Evolutionary conservation across 2,888 invertebrate species (phyloP), one percentile per base, ranked within the genome.

Genomic region (Epinotia demarniana): DNA sequence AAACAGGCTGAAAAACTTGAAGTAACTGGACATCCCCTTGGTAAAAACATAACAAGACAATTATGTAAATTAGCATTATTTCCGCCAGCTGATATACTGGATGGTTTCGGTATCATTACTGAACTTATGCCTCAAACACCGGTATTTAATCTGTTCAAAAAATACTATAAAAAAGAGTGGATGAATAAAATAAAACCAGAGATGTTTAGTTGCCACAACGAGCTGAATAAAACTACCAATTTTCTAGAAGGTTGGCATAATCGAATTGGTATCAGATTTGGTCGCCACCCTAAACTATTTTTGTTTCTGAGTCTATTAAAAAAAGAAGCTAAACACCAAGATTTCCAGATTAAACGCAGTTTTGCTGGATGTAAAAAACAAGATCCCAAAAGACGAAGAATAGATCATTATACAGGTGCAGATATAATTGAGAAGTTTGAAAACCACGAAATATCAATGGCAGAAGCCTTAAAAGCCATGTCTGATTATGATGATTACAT

Each of bases 201-300:
- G 33, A 12, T 55, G 11, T 67, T 67, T 55, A 55, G 66, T 55
- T 55, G 66, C n/a, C 12, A 67, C 27, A 67, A 67, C 9, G 53
- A 67, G 12, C 16, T n/a, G 18, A 67, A 67, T 55, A 67, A 55
- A 67, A 67, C 66, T 9, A 67, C 66, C 16, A 66, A 5, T 66
- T n/a, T 18, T 61, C n/a, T 61, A 3, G 61, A 61, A 61, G n/a
- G 61, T 13, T 61, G 39, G 39, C 61, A 61, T 16, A 13, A 61
- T 27, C 33, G 61, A 27, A 61, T 61, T 27, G 27, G 60, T 27
- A 11, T 60, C 13, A 27, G 60, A 60, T 60, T 60, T 27, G 60
- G 60, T 27, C 39, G 61, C 39, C 61, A 61, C 33, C 61, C 39
- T 4, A 61, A 61, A 61, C 1, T 39, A 61, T 33, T 39, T 39